These are phyloP conservation scores for Drosophila rhopaloa DNA, from an alignment of 1,140 invertebrate genomes.

Conservation along the genomic window DNA sequence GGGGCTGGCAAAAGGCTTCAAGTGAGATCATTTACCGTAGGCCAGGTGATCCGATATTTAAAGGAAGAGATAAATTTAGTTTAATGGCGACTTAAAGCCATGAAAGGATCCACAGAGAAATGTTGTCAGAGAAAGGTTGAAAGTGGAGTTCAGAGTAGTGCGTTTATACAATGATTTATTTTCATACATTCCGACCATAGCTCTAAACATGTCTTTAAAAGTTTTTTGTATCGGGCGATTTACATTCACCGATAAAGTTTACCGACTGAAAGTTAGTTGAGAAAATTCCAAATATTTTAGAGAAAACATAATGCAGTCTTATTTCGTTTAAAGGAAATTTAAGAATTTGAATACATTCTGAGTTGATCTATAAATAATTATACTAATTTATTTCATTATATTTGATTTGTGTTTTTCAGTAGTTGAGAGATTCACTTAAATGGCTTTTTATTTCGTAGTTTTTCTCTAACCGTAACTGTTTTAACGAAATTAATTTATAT, in stretches of 20 bases:
- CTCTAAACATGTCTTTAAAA: not conserved
- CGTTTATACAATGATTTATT: slow-evolving; percentile 7
- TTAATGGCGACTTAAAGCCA: slow-evolving; percentile 3
- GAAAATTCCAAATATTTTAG: not conserved
- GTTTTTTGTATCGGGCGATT: not conserved
- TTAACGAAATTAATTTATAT: no score
- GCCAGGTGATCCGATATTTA: not conserved
- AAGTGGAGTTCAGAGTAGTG: not conserved
- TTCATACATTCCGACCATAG: not conserved
- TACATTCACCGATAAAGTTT: not conserved
- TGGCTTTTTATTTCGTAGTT: no score
- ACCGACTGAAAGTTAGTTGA: no score
- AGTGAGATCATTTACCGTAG: slow-evolving; percentile 48
- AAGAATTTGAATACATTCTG: no score
- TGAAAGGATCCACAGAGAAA: not conserved
- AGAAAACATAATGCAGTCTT: not conserved
- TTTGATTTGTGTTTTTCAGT: no score
- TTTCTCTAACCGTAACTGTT: no score
- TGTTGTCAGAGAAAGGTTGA: not conserved
- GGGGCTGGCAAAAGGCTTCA: slow-evolving; percentile 18
- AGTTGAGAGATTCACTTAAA: no score
- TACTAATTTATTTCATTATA: no score
- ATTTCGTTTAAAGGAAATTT: no score
- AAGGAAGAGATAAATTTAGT: slow-evolving; percentile 12
- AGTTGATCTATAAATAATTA: no score